Percentiles rank a stretch among this genome's conserved stretches.
Conservation (phyloP, 2,113 vertebrate species). For the Passer domesticus region DNA sequence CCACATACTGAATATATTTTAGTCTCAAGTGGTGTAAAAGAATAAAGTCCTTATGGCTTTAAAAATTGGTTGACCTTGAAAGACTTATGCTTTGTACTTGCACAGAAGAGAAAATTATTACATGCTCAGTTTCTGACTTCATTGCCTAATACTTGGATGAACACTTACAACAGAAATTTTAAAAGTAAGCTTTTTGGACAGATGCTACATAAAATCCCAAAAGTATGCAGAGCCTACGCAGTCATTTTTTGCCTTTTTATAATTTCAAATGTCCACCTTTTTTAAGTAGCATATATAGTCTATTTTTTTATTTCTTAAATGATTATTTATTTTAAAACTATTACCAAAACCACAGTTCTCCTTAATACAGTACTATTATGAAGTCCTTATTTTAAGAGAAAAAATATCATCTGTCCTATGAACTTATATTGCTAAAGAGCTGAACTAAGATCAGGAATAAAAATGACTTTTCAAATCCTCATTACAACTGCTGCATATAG, state of each 20-base stretch:
- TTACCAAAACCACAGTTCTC: not conserved
- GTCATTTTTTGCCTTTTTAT: conserved; percentile 52
- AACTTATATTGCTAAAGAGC: not conserved
- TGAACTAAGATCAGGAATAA: not conserved
- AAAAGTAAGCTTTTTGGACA: conserved; percentile 24
- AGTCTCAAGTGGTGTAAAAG: not conserved
- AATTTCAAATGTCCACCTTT: not conserved
- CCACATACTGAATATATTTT: conserved; percentile 12
- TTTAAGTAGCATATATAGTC: conserved; percentile 20
- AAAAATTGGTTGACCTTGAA: conserved; percentile 58
- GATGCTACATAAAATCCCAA: conserved; percentile 15
- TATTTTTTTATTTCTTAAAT: not conserved
- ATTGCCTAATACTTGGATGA: conserved; percentile 36
- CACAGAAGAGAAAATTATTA: conserved; percentile 43
- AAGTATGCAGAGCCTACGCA: not conserved
- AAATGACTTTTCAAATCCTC: not conserved
- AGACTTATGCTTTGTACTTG: not conserved
- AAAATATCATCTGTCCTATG: not conserved
- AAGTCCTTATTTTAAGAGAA: not conserved
- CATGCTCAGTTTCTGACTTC: conserved; percentile 41
- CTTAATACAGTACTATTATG: not conserved
- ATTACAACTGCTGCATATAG: not conserved
- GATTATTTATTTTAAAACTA: not conserved
- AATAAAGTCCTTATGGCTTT: not conserved
- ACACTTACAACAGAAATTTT: conserved; percentile 64